Evolutionary conservation across 2,888 invertebrate species (phyloP), one percentile per base, ranked within the genome.

Genomic region (Andrena praecox): DNA sequence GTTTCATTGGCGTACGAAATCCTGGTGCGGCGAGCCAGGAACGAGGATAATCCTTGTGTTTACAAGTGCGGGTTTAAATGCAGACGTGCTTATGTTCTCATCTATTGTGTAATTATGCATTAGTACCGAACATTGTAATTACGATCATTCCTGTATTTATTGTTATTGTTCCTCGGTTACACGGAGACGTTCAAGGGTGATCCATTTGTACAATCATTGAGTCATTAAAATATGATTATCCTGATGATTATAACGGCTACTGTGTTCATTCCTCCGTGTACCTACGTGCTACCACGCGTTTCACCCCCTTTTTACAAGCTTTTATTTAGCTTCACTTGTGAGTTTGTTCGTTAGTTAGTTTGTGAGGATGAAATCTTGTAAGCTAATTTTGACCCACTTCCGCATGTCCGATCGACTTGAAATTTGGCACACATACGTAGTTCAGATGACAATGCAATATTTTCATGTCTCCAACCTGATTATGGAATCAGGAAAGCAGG

Each of bases 201-300:
- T 93, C 93, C 91, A 93, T 94, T 94, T 94, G 93, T 94, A 94
- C 93, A 93, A 94, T 94, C 93, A 94, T 93, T 93, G 93, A 92
- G 92, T 93, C 93, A 93, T 94, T 93, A 93, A 93, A 94, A 91
- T 94, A 94, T 93, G 93, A 94, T 93, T 93, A 93, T 92, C 93
- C 92, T 93, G 91, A 56, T 27, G 56, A 56, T 56, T 92, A 93
- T 88, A 88, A 89, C 91, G 59, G 8, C 4, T 20, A 16, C 3
- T 54, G 50, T 8, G 6, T 50, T 8, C 0, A 29, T n/a, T 20
- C 42, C 16, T 7, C 24, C 20, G 27, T 60, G 2, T 4, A n/a
- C n/a, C n/a, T n/a, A n/a, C n/a, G n/a, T n/a, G n/a, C n/a, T n/a
- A n/a, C n/a, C n/a, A n/a, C n/a, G n/a, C n/a, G n/a, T n/a, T n/a